Percentiles rank a stretch among this genome's conserved stretches.
Evolutionary conservation across 2,888 invertebrate species (phyloP).

Genomic region (Xanthostigma xanthostigma): DNA sequence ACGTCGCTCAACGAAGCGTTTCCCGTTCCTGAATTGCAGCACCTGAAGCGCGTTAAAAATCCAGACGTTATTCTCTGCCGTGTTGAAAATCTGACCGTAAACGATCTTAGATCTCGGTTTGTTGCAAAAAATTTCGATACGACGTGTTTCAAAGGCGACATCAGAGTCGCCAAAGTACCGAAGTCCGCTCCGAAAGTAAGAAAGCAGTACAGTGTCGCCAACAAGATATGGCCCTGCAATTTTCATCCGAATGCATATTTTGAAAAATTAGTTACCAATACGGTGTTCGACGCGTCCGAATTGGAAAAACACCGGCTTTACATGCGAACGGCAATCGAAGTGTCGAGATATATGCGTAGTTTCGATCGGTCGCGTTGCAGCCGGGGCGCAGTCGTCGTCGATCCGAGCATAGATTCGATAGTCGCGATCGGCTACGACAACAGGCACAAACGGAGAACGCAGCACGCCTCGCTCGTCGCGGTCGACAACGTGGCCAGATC

Average conservation of each 20-base stretch:
- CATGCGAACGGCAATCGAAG: conserved; percentile 41
- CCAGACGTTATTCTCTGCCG: conserved; percentile 41
- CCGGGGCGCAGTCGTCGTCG: conserved; percentile 51
- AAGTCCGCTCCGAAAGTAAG: conserved; percentile 44
- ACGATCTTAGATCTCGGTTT: conserved; percentile 29
- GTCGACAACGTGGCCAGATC: conserved; percentile 72
- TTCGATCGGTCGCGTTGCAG: conserved; percentile 20
- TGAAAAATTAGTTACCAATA: conserved; percentile 49
- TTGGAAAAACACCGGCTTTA: conserved; percentile 37
- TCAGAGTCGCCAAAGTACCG: conserved; percentile 42
- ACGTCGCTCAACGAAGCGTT: conserved; percentile 37
- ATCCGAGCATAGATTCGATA: conserved; percentile 47
- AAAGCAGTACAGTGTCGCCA: conserved; percentile 45
- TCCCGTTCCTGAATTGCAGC: conserved; percentile 45
- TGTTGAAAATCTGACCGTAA: conserved; percentile 16
- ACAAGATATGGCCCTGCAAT: conserved; percentile 63
- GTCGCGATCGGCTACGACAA: conserved; percentile 52
- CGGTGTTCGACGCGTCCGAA: conserved; percentile 41
- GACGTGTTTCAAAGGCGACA: conserved; percentile 32
- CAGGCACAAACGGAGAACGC: conserved; percentile 47
- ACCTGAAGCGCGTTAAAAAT: conserved; percentile 57
- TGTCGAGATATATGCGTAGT: conserved; percentile 26
- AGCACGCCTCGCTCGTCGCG: conserved; percentile 74
- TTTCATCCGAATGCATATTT: conserved; percentile 65
- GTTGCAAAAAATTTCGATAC: conserved; percentile 32